Percentiles rank a stretch among this genome's conserved stretches.
phyloP scores from a whole-genome alignment of 2,113 vertebrate genomes.

The Sinocyclocheilus rhinocerous region DNA sequence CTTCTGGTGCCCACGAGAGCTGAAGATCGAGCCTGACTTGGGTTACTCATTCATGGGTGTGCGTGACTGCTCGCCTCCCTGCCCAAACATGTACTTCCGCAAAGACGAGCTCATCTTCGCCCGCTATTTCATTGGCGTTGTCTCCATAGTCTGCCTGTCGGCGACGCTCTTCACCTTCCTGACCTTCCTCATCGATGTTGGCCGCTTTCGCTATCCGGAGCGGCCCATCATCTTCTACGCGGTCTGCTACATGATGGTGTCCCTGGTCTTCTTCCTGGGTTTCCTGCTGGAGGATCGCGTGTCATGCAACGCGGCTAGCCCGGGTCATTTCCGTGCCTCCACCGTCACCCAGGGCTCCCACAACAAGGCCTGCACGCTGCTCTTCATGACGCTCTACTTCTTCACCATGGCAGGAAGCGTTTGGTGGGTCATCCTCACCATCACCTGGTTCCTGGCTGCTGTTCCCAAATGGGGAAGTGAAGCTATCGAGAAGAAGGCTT shows the following conservation, averaged over 20 bases:
- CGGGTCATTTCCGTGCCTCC: conserved; percentile 85
- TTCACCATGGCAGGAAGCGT: conserved; percentile 98
- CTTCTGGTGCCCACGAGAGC: conserved; percentile 95
- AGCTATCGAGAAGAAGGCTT: conserved; percentile 97
- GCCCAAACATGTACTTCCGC: conserved; percentile 96
- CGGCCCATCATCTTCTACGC: conserved; percentile 97
- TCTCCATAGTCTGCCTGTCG: conserved; percentile 96
- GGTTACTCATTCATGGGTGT: conserved; percentile 94
- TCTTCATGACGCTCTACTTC: conserved; percentile 99
- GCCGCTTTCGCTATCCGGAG: conserved; percentile 95
- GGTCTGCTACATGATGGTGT: conserved; percentile 99
- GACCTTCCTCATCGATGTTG: conserved; percentile 96
- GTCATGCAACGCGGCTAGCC: conserved; percentile 87
- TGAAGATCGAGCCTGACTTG: conserved; percentile 90
- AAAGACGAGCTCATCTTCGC: conserved; percentile 90
- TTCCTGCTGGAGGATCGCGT: conserved; percentile 92
- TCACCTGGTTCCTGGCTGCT: conserved; percentile 98
- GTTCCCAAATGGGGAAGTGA: conserved; percentile 99
- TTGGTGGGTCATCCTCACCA: conserved; percentile 99
- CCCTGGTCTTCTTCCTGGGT: conserved; percentile 93
- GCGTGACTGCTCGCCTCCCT: conserved; percentile 94
- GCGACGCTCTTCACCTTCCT: conserved; percentile 97
- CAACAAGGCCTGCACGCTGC: conserved; percentile 95
- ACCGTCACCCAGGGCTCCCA: conserved; percentile 96
- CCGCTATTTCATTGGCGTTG: conserved; percentile 95